phyloP scores from a whole-genome alignment of 2,888 invertebrate genomes.

The Leptogaster cylindrica region DNA sequence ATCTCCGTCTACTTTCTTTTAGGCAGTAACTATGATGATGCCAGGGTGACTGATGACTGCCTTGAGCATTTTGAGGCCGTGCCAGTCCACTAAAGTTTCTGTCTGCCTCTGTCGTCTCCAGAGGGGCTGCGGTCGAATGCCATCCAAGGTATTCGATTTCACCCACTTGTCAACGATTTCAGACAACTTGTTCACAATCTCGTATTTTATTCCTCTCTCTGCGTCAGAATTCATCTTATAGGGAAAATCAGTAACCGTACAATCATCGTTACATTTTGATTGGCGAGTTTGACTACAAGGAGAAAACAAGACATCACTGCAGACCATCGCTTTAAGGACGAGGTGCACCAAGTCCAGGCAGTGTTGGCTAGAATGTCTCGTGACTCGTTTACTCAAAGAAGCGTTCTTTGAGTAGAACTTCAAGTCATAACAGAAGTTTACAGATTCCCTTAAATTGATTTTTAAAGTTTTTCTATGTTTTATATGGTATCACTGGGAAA shows the following conservation, averaged over 20 bases:
- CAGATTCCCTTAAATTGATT: too few species aligned
- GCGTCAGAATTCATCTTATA: neutral
- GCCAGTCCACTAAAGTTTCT: neutral
- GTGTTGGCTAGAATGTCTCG: too few species aligned
- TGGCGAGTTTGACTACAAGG: too few species aligned
- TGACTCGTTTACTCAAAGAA: too few species aligned
- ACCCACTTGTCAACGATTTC: slow-evolving; percentile 39
- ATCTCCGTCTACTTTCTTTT: slow-evolving; percentile 5
- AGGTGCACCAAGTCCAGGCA: too few species aligned
- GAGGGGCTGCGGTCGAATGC: slow-evolving; percentile 30
- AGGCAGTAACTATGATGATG: neutral
- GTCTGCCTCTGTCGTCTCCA: neutral
- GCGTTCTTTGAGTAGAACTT: too few species aligned
- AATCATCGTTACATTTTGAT: slow-evolving; percentile 17
- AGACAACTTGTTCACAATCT: slow-evolving; percentile 25
- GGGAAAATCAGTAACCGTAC: slow-evolving; percentile 17
- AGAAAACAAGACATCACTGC: too few species aligned
- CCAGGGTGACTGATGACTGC: slow-evolving; percentile 25
- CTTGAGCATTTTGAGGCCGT: neutral
- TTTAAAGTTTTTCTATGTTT: too few species aligned
- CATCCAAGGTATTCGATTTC: slow-evolving; percentile 36
- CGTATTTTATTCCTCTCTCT: neutral
- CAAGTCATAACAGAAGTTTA: too few species aligned
- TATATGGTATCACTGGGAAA: too few species aligned
- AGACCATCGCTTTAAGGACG: too few species aligned